A percentile compares a stretch with the other conserved stretches of the same genome.
phyloP scores from a whole-genome alignment of 2,888 invertebrate genomes.

The Seira ritae region DNA sequence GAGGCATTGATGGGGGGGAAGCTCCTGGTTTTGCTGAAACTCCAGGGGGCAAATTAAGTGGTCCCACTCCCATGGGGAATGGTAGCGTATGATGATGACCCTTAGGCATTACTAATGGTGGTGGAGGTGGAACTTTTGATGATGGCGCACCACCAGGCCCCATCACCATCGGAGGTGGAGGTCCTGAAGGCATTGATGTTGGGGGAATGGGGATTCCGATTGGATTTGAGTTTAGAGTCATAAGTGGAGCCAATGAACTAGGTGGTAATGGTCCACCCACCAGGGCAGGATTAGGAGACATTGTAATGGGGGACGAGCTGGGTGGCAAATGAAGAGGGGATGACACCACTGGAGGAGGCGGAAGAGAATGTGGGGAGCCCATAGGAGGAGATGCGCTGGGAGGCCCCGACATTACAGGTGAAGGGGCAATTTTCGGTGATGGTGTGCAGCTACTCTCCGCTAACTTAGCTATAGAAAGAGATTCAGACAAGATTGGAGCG shows the following conservation, averaged over 20 bases:
- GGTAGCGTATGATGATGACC: conserved; percentile 70
- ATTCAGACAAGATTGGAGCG: conserved; percentile 12
- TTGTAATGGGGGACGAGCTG: conserved; percentile 73
- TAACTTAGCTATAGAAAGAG: conserved; percentile 26
- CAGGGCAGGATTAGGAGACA: too few relatives aligned
- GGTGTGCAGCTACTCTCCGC: conserved; percentile 14
- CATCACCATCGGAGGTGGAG: too few relatives aligned
- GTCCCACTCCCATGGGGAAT: conserved; percentile 72
- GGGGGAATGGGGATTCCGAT: too few relatives aligned
- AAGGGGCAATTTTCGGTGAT: conserved; percentile 18
- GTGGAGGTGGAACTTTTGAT: conserved; percentile 75
- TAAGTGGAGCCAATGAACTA: too few relatives aligned
- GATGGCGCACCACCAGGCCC: conserved; percentile 76
- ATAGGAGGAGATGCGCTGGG: conserved; percentile 74
- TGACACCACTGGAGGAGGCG: conserved; percentile 77
- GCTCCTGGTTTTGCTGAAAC: conserved; percentile 62
- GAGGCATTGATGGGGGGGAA: conserved; percentile 58
- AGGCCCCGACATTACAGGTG: neutral
- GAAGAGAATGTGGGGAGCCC: conserved; percentile 75
- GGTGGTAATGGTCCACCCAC: too few relatives aligned
- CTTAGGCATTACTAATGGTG: conserved; percentile 72
- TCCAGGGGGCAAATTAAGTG: conserved; percentile 37
- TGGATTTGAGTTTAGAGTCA: too few relatives aligned
- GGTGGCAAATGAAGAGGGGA: conserved; percentile 78
- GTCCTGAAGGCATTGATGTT: too few relatives aligned